Percentiles rank a stretch among this genome's conserved stretches.
Evolutionary conservation across 2,797 vertebrate genomes (phyloP).

Genomic region (Manis crassicaudata): DNA sequence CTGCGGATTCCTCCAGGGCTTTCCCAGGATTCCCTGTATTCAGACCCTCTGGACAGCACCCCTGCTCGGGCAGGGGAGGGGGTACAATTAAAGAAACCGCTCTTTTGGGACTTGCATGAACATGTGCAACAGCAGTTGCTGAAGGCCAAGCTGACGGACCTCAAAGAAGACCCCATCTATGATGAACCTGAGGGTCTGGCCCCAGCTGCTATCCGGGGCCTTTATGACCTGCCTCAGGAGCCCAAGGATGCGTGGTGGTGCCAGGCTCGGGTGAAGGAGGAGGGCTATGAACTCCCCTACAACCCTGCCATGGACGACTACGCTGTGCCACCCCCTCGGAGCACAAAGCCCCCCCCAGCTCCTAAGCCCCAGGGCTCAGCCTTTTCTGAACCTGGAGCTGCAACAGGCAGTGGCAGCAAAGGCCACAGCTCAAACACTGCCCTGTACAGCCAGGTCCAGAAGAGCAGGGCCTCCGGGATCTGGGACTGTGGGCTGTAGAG

Average conservation of each 20-base stretch:
- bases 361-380: slow-evolving; percentile 89
- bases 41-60: slow-evolving; percentile 93
- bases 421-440: slow-evolving; percentile 87
- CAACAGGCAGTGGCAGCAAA: slow-evolving; percentile 81
- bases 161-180: slow-evolving; percentile 92
- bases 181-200: slow-evolving; percentile 93
- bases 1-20: slow-evolving; percentile 85
- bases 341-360: slow-evolving; percentile 89
- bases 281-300: slow-evolving; percentile 87
- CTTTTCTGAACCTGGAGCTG: slow-evolving; percentile 70
- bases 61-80: background rate
- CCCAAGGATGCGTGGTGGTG: slow-evolving; percentile 86
- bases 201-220: slow-evolving; percentile 75
- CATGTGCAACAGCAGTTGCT: slow-evolving; percentile 84
- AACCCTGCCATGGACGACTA: slow-evolving; percentile 86
- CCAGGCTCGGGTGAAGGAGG: slow-evolving; percentile 81
- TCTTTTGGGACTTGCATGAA: slow-evolving; percentile 88
- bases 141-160: slow-evolving; percentile 27
- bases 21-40: slow-evolving; percentile 90
- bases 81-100: background rate
- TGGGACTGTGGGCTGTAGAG: slow-evolving; percentile 78
- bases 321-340: slow-evolving; percentile 83
- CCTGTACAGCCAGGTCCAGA: slow-evolving; percentile 92
- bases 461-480: slow-evolving; percentile 47
- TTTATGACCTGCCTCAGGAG: slow-evolving; percentile 90